These are phyloP conservation scores for Drosophila ercepeae DNA, from an alignment of 1,140 invertebrate species.

Conservation along the genomic window DNA sequence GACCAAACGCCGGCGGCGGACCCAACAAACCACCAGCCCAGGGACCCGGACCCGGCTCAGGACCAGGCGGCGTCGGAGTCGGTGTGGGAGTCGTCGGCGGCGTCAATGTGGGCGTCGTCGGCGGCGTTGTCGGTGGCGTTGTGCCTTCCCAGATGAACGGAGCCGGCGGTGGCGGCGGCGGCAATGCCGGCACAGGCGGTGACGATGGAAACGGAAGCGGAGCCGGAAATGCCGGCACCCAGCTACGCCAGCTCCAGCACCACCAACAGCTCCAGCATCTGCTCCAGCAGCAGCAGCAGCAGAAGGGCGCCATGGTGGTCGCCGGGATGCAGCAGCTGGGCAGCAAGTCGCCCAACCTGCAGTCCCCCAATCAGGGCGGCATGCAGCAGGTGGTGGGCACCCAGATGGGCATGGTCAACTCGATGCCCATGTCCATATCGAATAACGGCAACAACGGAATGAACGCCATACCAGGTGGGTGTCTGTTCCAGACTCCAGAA, in stretches of 20 bases:
- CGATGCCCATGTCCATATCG: conserved; percentile 87
- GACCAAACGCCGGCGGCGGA: conserved; percentile 50
- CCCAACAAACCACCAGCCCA: conserved; percentile 88
- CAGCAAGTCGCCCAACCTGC: conserved; percentile 91
- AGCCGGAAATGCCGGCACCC: conserved; percentile 54
- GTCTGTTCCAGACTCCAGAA: not conserved
- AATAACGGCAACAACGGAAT: conserved; percentile 87
- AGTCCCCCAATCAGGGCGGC: conserved; percentile 90
- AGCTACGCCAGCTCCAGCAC: conserved; percentile 84
- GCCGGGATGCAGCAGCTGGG: conserved; percentile 90
- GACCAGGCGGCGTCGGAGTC: conserved; percentile 84
- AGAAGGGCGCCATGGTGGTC: conserved; percentile 87
- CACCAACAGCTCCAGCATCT: conserved; percentile 80
- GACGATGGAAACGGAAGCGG: conserved; percentile 85
- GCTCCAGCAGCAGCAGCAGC: conserved; percentile 84
- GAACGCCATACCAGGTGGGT: conserved; percentile 87
- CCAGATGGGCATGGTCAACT: conserved; percentile 86
- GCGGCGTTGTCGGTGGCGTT: conserved; percentile 72
- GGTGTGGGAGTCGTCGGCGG: conserved; percentile 85
- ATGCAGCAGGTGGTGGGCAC: conserved; percentile 79
- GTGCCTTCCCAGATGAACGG: conserved; percentile 87
- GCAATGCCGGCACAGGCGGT: conserved; percentile 83
- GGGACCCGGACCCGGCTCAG: conserved; percentile 88
- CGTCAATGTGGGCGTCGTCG: conserved; percentile 83
- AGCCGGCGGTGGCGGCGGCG: conserved; percentile 84